Conservation (phyloP, 2,888 invertebrate genomes). For the Uloborus plumipes region DNA sequence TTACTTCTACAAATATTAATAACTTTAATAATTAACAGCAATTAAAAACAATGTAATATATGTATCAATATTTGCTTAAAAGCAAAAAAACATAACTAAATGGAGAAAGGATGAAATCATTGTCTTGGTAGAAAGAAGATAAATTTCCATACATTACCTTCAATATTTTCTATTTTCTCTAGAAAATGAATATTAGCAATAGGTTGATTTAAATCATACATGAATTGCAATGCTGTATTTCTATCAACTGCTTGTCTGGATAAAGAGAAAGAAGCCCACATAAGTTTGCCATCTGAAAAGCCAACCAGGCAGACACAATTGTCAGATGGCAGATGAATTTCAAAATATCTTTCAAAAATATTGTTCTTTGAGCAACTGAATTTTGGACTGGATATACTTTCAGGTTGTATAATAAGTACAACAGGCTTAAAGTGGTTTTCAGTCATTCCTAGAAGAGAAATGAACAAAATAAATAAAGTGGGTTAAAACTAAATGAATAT, state of each 20-base stretch:
- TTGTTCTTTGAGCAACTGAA: not conserved
- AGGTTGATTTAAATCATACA: slow-evolving; percentile 30
- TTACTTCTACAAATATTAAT: no score
- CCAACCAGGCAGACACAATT: slow-evolving; percentile 30
- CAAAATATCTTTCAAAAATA: slow-evolving; percentile 10
- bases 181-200: slow-evolving; percentile 23
- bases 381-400: not conserved
- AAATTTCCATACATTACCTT: slow-evolving; percentile 5
- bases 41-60: no score
- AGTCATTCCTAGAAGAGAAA: not conserved
- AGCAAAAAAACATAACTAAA: no score
- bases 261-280: slow-evolving; percentile 7
- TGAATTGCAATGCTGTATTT: not conserved
- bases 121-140: no score
- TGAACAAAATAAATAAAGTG: not conserved
- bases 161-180: not conserved
- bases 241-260: not conserved
- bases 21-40: no score
- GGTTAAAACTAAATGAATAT: not conserved
- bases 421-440: slow-evolving; percentile 13
- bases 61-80: no score
- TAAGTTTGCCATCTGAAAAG: slow-evolving; percentile 20
- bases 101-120: no score
- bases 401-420: slow-evolving; percentile 1
- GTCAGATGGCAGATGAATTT: not conserved